A percentile compares a stretch with the other conserved stretches of the same genome.
These are phyloP conservation scores for Hydra vulgaris DNA, from an alignment of 30 jellyfish, hydroid and myxozoan genomes.

Conservation along the genomic window DNA sequence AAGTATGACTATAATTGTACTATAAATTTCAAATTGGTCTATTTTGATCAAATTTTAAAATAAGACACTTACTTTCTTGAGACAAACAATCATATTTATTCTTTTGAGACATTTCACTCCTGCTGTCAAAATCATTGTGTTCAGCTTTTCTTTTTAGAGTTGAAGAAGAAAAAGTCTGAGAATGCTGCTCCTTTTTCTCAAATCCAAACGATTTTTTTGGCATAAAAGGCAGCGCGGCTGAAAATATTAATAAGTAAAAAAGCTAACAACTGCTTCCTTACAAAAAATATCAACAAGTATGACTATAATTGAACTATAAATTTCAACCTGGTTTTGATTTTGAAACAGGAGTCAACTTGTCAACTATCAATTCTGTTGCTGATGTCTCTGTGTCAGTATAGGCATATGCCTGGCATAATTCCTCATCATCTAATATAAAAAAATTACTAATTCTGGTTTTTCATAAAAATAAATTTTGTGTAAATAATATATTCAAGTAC, in stretches of 20 bases:
- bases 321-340: neutral
- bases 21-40: too few relatives aligned
- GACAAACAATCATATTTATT: neutral
- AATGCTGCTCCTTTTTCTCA: neutral
- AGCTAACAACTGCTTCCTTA: neutral
- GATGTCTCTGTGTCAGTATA: neutral
- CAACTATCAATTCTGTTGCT: neutral
- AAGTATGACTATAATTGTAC: too few relatives aligned
- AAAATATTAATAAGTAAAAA: neutral
- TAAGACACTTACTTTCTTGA: neutral
- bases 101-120: neutral
- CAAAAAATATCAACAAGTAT: neutral
- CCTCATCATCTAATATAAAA: neutral
- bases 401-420: neutral
- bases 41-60: too few relatives aligned
- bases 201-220: neutral
- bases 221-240: neutral
- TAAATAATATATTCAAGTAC: too few relatives aligned
- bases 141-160: neutral
- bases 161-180: neutral
- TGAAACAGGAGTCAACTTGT: neutral
- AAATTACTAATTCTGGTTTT: neutral
- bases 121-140: neutral
- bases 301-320: neutral
- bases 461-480: neutral